A percentile compares a stretch with the other conserved stretches of the same genome.
phyloP scores from a whole-genome alignment of 2,888 invertebrate genomes.

The Ectemnius continuus region DNA sequence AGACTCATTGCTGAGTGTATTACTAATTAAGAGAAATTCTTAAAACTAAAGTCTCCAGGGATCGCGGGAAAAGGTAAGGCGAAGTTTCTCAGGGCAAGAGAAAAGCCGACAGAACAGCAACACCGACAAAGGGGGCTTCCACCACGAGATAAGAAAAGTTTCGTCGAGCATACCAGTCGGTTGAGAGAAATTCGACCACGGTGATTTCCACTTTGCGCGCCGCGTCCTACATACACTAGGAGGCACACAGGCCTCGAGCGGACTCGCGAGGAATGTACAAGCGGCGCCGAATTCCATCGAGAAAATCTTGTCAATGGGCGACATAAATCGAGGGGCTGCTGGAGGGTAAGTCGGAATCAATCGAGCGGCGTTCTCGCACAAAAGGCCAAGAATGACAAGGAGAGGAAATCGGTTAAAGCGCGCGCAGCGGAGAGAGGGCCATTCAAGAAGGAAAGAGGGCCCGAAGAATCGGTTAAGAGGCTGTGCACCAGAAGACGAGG shows the following conservation, averaged over 20 bases:
- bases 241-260: neutral
- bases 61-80: too few relatives aligned
- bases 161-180: neutral
- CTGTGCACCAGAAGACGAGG: slow-evolving; percentile 6
- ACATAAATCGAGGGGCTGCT: too few relatives aligned
- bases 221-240: neutral
- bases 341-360: too few relatives aligned
- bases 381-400: too few relatives aligned
- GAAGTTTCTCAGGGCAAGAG: too few relatives aligned
- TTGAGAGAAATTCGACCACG: neutral
- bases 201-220: neutral
- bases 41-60: too few relatives aligned
- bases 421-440: too few relatives aligned
- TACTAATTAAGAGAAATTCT: too few relatives aligned
- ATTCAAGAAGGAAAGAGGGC: neutral
- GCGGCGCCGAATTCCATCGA: neutral
- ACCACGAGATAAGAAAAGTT: slow-evolving; percentile 5
- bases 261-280: neutral
- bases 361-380: too few relatives aligned
- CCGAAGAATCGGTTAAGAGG: slow-evolving; percentile 16
- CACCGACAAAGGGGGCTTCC: neutral
- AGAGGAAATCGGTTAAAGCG: too few relatives aligned
- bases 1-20: too few relatives aligned
- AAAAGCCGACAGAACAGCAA: neutral
- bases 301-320: neutral